phyloP scores from a whole-genome alignment of 2,888 invertebrate species.

The Hirtodrosophila confusa region DNA sequence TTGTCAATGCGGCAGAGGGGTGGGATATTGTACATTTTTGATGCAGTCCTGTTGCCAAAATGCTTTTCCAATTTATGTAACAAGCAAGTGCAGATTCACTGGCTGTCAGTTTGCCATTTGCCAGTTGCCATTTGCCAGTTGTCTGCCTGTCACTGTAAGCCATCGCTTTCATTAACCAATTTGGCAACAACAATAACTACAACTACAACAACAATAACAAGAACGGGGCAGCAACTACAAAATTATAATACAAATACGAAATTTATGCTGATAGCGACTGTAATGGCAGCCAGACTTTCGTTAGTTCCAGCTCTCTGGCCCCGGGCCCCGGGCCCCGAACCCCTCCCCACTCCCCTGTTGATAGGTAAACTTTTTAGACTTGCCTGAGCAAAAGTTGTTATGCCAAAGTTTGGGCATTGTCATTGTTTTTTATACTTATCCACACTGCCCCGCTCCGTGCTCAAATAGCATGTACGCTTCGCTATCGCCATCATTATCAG shows the following conservation, averaged over 20 bases:
- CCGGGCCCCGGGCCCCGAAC: no score
- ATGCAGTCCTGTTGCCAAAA: constrained; percentile 48
- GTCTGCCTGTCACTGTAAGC: constrained; percentile 26
- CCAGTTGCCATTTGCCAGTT: constrained; percentile 3
- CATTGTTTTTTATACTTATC: constrained; percentile 65
- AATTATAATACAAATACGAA: constrained; percentile 80
- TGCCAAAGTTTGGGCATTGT: constrained; percentile 69
- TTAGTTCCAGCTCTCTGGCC: constrained; percentile 27
- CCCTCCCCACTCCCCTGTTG: constrained; percentile 22
- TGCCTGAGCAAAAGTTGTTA: constrained; percentile 61
- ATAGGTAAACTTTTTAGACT: constrained; percentile 71
- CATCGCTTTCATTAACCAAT: constrained; percentile 72
- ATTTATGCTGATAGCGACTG: constrained; percentile 68
- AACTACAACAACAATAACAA: constrained; percentile 14
- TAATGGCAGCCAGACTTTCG: constrained; percentile 56
- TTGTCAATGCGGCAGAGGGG: constrained; percentile 18
- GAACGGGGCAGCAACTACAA: constrained; percentile 21
- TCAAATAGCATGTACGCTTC: constrained; percentile 40
- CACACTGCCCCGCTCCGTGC: constrained; percentile 13
- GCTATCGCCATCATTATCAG: constrained; percentile 75
- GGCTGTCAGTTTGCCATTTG: constrained; percentile 28
- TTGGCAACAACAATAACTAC: constrained; percentile 39
- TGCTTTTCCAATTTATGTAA: constrained; percentile 55
- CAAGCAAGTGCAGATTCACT: constrained; percentile 27
- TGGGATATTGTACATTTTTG: constrained; percentile 58